A percentile compares a stretch with the other conserved stretches of the same genome.
Evolutionary conservation across 2,113 vertebrate species (phyloP).

Genomic region (Hylia prasina): DNA sequence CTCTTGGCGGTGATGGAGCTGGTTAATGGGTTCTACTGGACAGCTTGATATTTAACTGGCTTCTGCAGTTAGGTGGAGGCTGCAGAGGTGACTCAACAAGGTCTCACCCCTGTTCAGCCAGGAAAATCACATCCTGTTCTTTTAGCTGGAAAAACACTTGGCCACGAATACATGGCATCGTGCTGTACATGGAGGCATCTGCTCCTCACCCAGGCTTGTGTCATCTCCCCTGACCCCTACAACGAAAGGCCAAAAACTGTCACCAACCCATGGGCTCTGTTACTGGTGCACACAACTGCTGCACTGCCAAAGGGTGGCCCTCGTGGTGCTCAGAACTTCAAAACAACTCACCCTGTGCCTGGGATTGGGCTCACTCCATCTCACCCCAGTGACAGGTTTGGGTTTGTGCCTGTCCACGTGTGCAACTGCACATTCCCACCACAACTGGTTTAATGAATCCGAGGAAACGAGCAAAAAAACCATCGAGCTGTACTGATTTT

Average conservation of each 20-base stretch:
- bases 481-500: not conserved
- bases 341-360: not conserved
- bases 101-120: not conserved
- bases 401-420: not conserved
- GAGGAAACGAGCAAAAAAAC: not conserved
- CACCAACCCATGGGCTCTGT: not conserved
- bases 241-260: fast-evolving
- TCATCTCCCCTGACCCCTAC: not conserved
- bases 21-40: not conserved
- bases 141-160: not conserved
- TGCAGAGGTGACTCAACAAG: not conserved
- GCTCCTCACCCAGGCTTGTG: not conserved
- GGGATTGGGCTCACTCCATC: not conserved
- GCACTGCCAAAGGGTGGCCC: not conserved
- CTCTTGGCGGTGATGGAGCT: not conserved
- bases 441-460: not conserved
- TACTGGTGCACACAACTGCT: not conserved
- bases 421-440: not conserved
- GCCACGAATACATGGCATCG: not conserved
- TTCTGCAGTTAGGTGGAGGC: fast-evolving
- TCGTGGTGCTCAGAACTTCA: not conserved
- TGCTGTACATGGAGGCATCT: not conserved
- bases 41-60: not conserved
- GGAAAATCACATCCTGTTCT: conserved; percentile 13
- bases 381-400: not conserved